phyloP scores from a whole-genome alignment of 2,888 invertebrate genomes.

The Lycaena phlaeas region DNA sequence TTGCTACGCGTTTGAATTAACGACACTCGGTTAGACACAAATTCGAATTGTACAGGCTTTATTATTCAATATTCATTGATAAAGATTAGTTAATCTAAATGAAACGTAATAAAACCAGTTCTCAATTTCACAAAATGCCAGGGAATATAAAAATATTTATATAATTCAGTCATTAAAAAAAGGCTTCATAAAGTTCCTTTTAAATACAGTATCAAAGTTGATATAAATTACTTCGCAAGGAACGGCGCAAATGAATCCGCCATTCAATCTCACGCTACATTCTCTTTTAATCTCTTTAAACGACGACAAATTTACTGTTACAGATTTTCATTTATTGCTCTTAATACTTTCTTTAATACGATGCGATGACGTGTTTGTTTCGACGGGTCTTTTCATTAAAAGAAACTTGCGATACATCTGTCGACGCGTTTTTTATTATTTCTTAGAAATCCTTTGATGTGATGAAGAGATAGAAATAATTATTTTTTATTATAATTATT shows the following conservation, averaged over 20 bases:
- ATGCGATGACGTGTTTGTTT: constrained; percentile 41
- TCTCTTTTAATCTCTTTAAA: constrained; percentile 64
- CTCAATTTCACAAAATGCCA: no score
- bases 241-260: constrained; percentile 52
- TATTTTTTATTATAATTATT: no score
- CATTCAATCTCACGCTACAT: constrained; percentile 65
- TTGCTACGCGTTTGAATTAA: no score
- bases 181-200: no score
- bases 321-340: constrained; percentile 50
- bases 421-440: constrained; percentile 27
- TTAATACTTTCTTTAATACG: constrained; percentile 39
- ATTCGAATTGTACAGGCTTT: no score
- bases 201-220: constrained; percentile 36
- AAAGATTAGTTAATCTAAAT: no score
- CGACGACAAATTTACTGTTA: constrained; percentile 63
- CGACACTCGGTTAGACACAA: no score
- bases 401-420: constrained; percentile 22
- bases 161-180: no score
- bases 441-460: constrained; percentile 22
- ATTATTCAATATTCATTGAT: no score
- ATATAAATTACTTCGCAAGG: constrained; percentile 44
- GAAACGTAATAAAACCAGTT: no score
- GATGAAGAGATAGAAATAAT: not conserved
- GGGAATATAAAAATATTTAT: not conserved
- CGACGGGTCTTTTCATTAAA: constrained; percentile 12